Base-by-base conservation (phyloP, 2,888 invertebrate species). In the Eupithecia tripunctaria region DNA sequence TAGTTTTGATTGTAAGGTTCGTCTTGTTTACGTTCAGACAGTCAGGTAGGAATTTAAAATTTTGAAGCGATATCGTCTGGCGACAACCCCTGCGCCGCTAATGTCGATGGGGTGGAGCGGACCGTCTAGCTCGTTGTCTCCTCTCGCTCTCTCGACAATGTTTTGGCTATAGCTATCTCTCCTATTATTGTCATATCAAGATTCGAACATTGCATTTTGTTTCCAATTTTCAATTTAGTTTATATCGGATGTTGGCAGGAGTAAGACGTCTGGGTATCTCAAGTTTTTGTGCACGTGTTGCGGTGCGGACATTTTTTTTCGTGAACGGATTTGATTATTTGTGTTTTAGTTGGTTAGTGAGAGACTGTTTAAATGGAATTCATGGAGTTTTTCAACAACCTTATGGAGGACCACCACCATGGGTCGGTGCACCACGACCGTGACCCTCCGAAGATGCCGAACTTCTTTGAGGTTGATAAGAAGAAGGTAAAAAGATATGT, bases 181-280 rank as follows among this genome's bases (percentile, higher is more conserved):
- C 89, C 91, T 92, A 91, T 94, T 94, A 94, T 94, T 94, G 93
- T 93, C 92, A 93, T 93, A 93, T 93, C 91, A 91, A 92, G 92
- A 93, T 93, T 91, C 89, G 91, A 93, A 90, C 91, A 92, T 93
- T 92, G 91, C 93, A 93, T 93, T 93, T 93, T 93, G 92, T 93
- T 93, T 92, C 91, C 91, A 92, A 94, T 93, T 93, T 94, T 93
- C 91, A 91, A 94, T 94, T 94, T 94, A 94, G 94, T 94, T 94
- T 90, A 94, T 93, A 93, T 94, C 89, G 89, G 91, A 92, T 92
- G 91, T 92, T 92, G 92, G 92, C 90, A 89, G 89, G 89, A 88
- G 91, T 73, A 91, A 89, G 89, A 93, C 93, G 93, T 93, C 89
- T 91, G 91, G 85, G 76, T 81, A 86, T 75, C 91, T 89, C 88